Base-by-base conservation (phyloP, 23 tunicate genomes). In the Ascidia mentula region DNA sequence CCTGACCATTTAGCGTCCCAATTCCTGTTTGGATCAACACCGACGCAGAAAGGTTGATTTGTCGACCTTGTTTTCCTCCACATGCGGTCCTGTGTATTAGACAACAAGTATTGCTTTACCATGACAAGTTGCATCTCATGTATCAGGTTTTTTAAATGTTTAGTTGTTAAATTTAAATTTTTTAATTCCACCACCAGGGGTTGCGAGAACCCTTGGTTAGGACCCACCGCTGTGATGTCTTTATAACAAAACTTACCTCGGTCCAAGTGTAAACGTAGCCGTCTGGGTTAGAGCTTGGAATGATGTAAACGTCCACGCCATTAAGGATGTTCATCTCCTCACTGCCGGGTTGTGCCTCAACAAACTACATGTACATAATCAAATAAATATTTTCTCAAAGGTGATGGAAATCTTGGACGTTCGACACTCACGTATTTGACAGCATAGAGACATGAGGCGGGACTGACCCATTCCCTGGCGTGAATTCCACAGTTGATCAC, bases 1-100 rank as follows among this genome's bases (percentile, higher is more conserved):
- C 92, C 86, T 37, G 82, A 59, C 98, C 98, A 89, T 71, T 82
- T 77, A 59, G 36, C 60, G 80, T 89, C 98, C 84, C 82, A 95
- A 77, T 95, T 89, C 69, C 99, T 78, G 89, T 95, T 95, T 20
- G 95, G 95, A 60, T 95, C 99, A 31, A 85, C 91, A 34, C 99
- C 99, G 40, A 6, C 0, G 78, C 99, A 95, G 12, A 4, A 0
- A 6, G 69, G 74, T 4, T 34, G 2, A 36, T 81, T 76, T 53
- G 0, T 45, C 13, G 82, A 72, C 69, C 99, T 73, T 36, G 95
- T 95, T 53, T 95, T 95, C 34, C 99, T 70, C 99, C 99, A 95
- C 99, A 95, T 95, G 28, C 99, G 81, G 45, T 95, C 96, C 90
- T 89, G 40, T 6, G 6, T 0, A 40, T 53, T 53, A 53, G 28